Conservation (phyloP, 1,140 invertebrate species). For the Chrysomallon squamiferum region DNA sequence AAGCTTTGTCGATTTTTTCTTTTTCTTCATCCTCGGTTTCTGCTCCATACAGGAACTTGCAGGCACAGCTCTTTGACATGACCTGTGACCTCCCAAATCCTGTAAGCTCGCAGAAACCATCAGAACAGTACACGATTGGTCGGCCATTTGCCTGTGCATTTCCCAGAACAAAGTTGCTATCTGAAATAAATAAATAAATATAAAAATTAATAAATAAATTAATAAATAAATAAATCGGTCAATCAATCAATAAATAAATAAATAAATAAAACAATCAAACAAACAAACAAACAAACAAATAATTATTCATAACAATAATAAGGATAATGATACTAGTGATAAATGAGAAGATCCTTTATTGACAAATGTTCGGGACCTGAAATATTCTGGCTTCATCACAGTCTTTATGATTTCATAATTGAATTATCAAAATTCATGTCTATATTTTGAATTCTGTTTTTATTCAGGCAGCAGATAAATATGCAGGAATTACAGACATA, state of each 20-base stretch:
- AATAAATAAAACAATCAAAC: background rate
- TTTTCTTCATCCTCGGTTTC: conserved; percentile 90
- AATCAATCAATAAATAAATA: no score
- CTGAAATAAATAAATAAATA: conserved; percentile 69
- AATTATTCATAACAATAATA: background rate
- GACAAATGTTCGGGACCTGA: background rate
- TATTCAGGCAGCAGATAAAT: no score
- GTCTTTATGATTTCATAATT: no score
- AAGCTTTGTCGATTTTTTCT: conserved; percentile 84
- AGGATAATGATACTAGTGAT: background rate
- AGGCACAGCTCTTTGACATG: conserved; percentile 90
- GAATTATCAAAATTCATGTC: no score
- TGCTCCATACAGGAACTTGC: conserved; percentile 92
- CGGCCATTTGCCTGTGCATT: conserved; percentile 92
- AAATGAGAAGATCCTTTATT: background rate
- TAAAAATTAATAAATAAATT: background rate
- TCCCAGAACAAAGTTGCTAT: conserved; percentile 97
- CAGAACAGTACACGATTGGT: conserved; percentile 97
- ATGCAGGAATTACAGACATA: no score
- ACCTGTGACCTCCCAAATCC: conserved; percentile 88
- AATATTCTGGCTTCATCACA: no score
- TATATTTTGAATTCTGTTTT: no score
- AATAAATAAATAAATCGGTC: background rate
- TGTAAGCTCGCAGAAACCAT: conserved; percentile 96
- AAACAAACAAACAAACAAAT: background rate